These are phyloP conservation scores for Cyanoramphus novaezelandiae DNA, from an alignment of 2,113 vertebrate genomes.

Conservation along the genomic window DNA sequence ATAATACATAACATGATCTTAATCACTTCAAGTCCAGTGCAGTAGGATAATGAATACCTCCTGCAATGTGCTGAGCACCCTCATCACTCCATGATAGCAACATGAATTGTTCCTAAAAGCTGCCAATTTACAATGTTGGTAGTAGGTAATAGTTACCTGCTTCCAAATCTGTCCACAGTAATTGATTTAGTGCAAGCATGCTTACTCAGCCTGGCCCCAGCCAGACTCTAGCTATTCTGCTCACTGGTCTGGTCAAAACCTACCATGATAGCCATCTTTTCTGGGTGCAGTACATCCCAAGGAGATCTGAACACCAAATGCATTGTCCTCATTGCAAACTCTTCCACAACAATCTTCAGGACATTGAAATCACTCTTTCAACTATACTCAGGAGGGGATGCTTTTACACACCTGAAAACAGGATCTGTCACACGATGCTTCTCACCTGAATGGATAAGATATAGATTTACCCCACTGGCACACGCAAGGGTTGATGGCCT, in stretches of 20 bases:
- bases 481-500: neutral
- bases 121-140: accelerated
- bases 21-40: neutral
- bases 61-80: neutral
- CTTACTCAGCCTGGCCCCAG: neutral
- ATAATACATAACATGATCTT: neutral
- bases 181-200: accelerated
- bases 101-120: neutral
- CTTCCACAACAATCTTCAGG: neutral
- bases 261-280: accelerated
- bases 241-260: accelerated
- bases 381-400: neutral
- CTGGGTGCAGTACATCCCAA: neutral
- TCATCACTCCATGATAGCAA: neutral
- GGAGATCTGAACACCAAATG: accelerated
- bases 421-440: neutral
- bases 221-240: neutral
- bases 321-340: neutral
- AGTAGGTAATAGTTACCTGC: neutral
- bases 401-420: neutral
- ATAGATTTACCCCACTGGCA: accelerated
- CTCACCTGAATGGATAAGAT: neutral
- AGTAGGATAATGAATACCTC: neutral
- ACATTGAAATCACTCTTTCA: neutral
- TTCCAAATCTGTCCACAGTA: accelerated